phyloP scores from a whole-genome alignment of 2,797 vertebrate genomes.

The Fundulus diaphanus region DNA sequence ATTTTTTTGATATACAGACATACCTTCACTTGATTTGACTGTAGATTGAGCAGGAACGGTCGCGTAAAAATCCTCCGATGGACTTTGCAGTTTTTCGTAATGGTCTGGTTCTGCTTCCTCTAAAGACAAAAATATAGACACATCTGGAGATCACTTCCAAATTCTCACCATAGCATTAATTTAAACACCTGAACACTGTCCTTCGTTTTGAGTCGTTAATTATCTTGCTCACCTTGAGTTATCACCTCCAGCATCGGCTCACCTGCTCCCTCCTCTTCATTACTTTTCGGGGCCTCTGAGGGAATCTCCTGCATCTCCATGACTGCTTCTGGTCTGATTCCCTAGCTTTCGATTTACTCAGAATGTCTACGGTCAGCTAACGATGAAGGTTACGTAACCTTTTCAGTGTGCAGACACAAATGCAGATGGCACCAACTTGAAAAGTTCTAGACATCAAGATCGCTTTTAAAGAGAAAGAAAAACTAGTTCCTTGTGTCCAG shows the following conservation, averaged over 20 bases:
- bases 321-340: slow-evolving; percentile 25
- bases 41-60: background rate
- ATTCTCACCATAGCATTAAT: background rate
- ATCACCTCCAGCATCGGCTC: background rate
- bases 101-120: slow-evolving; percentile 48
- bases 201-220: background rate
- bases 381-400: slow-evolving; percentile 31
- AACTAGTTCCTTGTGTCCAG: background rate
- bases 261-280: slow-evolving; percentile 6
- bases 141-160: background rate
- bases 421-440: background rate
- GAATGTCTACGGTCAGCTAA: slow-evolving; percentile 7
- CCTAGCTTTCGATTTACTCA: slow-evolving; percentile 48
- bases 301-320: slow-evolving; percentile 73
- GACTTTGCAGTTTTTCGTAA: slow-evolving; percentile 53
- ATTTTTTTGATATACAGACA: background rate
- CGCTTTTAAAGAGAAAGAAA: background rate
- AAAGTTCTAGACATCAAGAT: background rate
- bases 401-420: background rate
- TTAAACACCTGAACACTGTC: background rate
- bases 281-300: background rate
- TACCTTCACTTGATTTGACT: slow-evolving; percentile 52
- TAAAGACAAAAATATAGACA: slow-evolving; percentile 42
- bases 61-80: slow-evolving; percentile 71
- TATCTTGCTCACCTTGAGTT: slow-evolving; percentile 42